Percentiles rank a stretch among this genome's conserved stretches.
Conservation (phyloP, 2,113 vertebrate genomes). For the Geococcyx californianus region DNA sequence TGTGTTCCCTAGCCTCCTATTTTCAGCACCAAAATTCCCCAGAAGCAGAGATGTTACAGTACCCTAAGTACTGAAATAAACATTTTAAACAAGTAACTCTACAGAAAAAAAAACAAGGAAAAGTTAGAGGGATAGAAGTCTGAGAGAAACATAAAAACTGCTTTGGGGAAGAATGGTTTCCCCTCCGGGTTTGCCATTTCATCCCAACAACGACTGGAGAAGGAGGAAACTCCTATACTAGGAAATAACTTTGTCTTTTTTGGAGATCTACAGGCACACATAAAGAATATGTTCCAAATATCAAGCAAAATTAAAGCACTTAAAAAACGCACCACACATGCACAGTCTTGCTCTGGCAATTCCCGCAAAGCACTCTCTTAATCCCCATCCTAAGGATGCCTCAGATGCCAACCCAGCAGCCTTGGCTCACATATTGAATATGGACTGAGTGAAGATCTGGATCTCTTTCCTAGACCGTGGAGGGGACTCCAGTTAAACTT, state of each 20-base stretch:
- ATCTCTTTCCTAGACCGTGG: not conserved
- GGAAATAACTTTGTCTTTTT: not conserved
- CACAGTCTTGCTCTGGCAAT: accelerated
- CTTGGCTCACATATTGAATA: not conserved
- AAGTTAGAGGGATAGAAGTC: not conserved
- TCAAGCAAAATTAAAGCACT: not conserved
- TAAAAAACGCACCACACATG: not conserved
- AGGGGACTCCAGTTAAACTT: not conserved
- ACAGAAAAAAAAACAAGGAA: not conserved
- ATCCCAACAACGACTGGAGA: not conserved
- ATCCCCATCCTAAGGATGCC: not conserved
- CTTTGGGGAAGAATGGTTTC: not conserved
- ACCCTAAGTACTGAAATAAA: not conserved
- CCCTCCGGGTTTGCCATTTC: not conserved
- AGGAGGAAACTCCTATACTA: not conserved
- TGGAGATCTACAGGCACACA: not conserved
- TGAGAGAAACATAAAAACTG: not conserved
- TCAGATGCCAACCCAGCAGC: not conserved
- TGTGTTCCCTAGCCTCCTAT: not conserved
- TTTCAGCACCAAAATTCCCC: not conserved
- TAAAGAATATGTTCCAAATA: not conserved
- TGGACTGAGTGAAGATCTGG: not conserved
- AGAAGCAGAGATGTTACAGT: not conserved
- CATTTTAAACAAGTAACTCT: not conserved
- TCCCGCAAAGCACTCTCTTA: not conserved